Percentiles rank a stretch among this genome's conserved stretches.
Evolutionary conservation across 2,113 vertebrate species (phyloP).

Genomic region (Acrocephalus arundinaceus): DNA sequence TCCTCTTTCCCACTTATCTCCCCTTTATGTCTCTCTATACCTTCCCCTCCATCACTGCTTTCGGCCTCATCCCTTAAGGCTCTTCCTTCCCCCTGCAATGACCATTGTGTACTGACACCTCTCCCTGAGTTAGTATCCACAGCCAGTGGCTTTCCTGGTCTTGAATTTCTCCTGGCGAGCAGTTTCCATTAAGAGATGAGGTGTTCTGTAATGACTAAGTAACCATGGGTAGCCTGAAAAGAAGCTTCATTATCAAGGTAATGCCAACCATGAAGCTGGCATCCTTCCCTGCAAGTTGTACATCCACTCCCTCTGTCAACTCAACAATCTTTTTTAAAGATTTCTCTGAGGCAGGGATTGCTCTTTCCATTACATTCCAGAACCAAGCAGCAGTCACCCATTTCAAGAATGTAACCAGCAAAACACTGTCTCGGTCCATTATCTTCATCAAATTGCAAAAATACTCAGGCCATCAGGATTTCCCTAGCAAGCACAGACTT

Average conservation of each 20-base stretch:
- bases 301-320: conserved; percentile 30
- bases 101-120: neutral
- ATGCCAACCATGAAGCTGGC: conserved; percentile 50
- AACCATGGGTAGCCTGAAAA: conserved; percentile 10
- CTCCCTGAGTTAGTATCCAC: neutral
- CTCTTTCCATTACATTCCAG: conserved; percentile 28
- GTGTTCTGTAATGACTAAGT: conserved; percentile 3
- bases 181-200: conserved; percentile 10
- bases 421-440: conserved; percentile 22
- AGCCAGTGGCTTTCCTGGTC: neutral
- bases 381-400: conserved; percentile 33
- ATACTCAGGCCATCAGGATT: neutral
- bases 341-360: neutral
- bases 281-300: conserved; percentile 34
- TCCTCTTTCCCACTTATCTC: neutral
- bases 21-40: neutral
- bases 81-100: neutral
- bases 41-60: neutral
- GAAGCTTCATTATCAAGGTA: conserved; percentile 36
- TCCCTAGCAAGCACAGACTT: neutral
- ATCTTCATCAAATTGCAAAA: conserved; percentile 22
- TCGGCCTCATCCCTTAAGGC: neutral
- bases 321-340: conserved; percentile 36
- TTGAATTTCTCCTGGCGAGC: neutral
- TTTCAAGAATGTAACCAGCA: conserved; percentile 25